Percentiles rank a stretch among this genome's conserved stretches.
These are phyloP conservation scores for Phoeniculus purpureus DNA, from an alignment of 2,797 vertebrate genomes.

Conservation along the genomic window DNA sequence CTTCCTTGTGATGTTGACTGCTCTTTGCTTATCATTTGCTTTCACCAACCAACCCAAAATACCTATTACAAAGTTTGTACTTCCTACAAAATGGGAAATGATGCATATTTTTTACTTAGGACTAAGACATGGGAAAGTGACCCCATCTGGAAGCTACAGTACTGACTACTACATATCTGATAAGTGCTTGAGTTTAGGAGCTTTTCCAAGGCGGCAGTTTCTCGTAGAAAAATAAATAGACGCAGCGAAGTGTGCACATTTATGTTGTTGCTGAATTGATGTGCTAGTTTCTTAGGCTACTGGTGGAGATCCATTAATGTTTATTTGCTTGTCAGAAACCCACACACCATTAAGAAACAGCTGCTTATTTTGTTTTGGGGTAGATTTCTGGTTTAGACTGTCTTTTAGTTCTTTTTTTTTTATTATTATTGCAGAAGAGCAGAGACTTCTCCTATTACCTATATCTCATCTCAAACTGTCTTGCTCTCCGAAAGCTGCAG, in stretches of 20 bases:
- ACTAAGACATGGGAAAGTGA: constrained; percentile 4
- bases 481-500: constrained; percentile 11
- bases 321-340: constrained; percentile 66
- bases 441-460: constrained; percentile 26
- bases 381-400: neutral
- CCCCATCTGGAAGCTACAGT: constrained; percentile 16
- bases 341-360: constrained; percentile 66
- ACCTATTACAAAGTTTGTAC: neutral
- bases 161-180: neutral
- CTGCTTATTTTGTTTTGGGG: constrained; percentile 46
- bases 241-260: constrained; percentile 21
- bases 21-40: neutral
- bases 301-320: constrained; percentile 66
- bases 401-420: neutral
- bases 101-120: neutral
- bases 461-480: constrained; percentile 36
- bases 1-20: neutral
- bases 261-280: constrained; percentile 59
- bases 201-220: constrained; percentile 42
- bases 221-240: constrained; percentile 47
- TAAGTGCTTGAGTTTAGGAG: constrained; percentile 24
- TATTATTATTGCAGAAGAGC: neutral
- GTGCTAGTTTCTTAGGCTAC: constrained; percentile 51
- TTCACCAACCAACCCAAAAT: neutral
- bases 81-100: neutral